A percentile compares a stretch with the other conserved stretches of the same genome.
Conservation (phyloP, 2,113 vertebrate genomes). For the Ranitomeya variabilis region DNA sequence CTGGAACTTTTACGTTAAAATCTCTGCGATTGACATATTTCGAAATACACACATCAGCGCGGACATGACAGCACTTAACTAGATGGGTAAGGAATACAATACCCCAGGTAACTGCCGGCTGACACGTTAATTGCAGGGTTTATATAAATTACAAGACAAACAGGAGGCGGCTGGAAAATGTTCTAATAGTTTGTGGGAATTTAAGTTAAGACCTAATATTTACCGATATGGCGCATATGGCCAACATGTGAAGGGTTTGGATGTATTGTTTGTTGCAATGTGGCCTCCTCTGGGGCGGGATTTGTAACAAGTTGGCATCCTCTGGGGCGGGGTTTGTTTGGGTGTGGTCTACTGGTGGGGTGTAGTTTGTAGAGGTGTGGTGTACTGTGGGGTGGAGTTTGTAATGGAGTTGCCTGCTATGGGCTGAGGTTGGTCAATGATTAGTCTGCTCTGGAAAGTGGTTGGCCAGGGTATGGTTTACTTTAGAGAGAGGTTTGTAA, state of each 20-base stretch:
- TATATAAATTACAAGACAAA: conserved; percentile 47
- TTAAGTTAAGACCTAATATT: neutral
- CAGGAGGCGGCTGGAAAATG: conserved; percentile 7
- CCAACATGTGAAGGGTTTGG: neutral
- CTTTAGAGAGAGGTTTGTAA: too few species aligned
- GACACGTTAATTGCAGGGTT: conserved; percentile 48
- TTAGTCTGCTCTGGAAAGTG: too few species aligned
- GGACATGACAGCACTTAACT: conserved; percentile 57
- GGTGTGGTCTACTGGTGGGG: too few species aligned
- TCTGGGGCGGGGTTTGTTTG: too few species aligned
- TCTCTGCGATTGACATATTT: conserved; percentile 54
- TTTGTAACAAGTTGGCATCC: too few species aligned
- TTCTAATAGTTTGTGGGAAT: neutral
- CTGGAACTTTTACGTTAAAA: conserved; percentile 46
- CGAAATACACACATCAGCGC: conserved; percentile 28
- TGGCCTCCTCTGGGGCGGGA: too few species aligned
- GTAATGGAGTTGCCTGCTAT: too few species aligned
- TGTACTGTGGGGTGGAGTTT: too few species aligned
- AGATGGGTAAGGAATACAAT: conserved; percentile 51
- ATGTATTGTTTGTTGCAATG: too few species aligned
- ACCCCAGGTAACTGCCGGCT: conserved; percentile 5
- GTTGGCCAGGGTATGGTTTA: too few species aligned
- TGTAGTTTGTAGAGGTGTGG: too few species aligned
- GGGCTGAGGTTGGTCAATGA: too few species aligned
- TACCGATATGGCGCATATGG: neutral